These are phyloP conservation scores for Omphaloscelis lunosa DNA, from an alignment of 2,888 invertebrate genomes.

Conservation along the genomic window DNA sequence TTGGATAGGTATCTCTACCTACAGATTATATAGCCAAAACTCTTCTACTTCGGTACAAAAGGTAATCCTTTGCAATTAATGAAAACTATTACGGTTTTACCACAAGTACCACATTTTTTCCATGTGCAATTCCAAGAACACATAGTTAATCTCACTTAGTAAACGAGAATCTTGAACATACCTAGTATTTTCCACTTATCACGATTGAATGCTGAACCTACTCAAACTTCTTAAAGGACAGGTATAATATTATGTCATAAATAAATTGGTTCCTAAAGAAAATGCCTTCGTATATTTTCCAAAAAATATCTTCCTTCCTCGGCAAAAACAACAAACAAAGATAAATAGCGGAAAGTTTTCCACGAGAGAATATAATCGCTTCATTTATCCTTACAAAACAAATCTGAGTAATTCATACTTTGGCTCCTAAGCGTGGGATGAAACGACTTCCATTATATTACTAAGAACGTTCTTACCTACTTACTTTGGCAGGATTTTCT, in stretches of 20 bases:
- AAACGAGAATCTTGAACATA: background rate
- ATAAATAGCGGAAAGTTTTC: conserved; percentile 54
- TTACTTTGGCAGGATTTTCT: conserved; percentile 25
- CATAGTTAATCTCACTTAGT: background rate
- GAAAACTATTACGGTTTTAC: background rate
- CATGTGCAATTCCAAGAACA: background rate
- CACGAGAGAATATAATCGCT: conserved; percentile 56
- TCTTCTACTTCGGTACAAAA: background rate
- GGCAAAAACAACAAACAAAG: conserved; percentile 58
- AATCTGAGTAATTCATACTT: conserved; percentile 55
- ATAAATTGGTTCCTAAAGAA: conserved; percentile 38
- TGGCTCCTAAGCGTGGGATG: conserved; percentile 35
- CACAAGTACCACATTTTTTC: background rate
- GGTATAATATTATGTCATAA: conserved; percentile 29
- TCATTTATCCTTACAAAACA: conserved; percentile 58
- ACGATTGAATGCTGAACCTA: background rate
- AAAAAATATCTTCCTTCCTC: conserved; percentile 42
- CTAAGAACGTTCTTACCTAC: conserved; percentile 28
- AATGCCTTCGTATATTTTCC: conserved; percentile 36
- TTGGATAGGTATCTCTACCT: background rate
- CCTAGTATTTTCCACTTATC: conserved; percentile 6
- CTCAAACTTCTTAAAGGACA: conserved; percentile 13
- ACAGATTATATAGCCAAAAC: background rate
- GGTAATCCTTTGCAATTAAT: background rate
- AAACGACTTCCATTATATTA: conserved; percentile 45